A percentile compares a stretch with the other conserved stretches of the same genome.
Evolutionary conservation across 2,888 invertebrate genomes (phyloP).

Genomic region (Chrysolina haemoptera): DNA sequence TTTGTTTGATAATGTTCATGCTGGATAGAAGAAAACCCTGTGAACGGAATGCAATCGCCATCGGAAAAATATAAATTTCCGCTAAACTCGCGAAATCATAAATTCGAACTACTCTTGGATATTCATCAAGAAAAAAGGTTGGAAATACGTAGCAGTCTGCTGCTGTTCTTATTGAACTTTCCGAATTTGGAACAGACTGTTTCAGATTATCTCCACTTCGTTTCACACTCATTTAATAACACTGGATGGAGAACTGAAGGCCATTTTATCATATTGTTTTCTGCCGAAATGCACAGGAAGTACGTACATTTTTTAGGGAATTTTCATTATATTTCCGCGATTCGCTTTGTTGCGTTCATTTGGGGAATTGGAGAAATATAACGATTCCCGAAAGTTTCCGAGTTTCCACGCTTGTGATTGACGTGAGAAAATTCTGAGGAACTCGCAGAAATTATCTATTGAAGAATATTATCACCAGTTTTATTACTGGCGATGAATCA

Average conservation of each 20-base stretch:
- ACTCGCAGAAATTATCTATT: background rate
- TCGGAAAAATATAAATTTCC: background rate
- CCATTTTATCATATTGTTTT: constrained; percentile 53
- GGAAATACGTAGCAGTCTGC: constrained; percentile 20
- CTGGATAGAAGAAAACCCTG: background rate
- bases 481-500: background rate
- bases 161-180: constrained; percentile 45
- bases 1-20: background rate
- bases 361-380: background rate
- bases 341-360: background rate
- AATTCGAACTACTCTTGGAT: constrained; percentile 1
- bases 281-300: constrained; percentile 39
- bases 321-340: constrained; percentile 4
- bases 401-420: background rate
- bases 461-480: background rate
- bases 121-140: constrained; percentile 15
- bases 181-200: constrained; percentile 44
- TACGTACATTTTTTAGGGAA: constrained; percentile 21
- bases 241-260: constrained; percentile 59
- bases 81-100: background rate
- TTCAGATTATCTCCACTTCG: constrained; percentile 63
- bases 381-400: background rate
- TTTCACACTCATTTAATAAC: constrained; percentile 68
- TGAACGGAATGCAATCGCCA: background rate
- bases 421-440: background rate